phyloP scores from a whole-genome alignment of 2,797 vertebrate genomes.

The Tadarida brasiliensis region DNA sequence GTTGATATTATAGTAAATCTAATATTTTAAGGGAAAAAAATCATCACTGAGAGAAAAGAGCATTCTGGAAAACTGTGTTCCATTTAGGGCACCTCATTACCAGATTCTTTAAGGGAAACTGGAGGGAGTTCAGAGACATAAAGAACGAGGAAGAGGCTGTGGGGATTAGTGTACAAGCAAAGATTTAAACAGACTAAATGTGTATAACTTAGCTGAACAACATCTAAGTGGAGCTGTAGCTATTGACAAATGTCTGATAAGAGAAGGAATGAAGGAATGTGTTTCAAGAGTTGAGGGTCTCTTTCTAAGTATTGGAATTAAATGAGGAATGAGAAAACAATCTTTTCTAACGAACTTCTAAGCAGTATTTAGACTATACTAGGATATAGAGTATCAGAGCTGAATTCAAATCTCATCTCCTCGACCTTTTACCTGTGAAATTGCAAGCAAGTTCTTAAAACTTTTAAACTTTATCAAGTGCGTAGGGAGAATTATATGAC shows the following conservation, averaged over 20 bases:
- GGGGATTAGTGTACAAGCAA: slow-evolving; percentile 56
- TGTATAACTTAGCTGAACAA: slow-evolving; percentile 23
- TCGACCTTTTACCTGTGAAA: slow-evolving; percentile 2
- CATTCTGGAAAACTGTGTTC: slow-evolving; percentile 64
- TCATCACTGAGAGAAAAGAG: slow-evolving; percentile 56
- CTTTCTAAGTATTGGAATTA: slow-evolving; percentile 23
- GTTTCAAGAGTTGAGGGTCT: slow-evolving; percentile 39
- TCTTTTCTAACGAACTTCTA: not conserved
- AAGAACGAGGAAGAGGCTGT: slow-evolving; percentile 64
- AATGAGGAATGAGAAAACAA: slow-evolving; percentile 13
- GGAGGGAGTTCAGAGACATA: slow-evolving; percentile 59
- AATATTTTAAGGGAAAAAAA: slow-evolving; percentile 44
- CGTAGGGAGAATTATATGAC: not conserved
- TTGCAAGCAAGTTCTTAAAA: not conserved
- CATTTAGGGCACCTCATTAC: slow-evolving; percentile 64
- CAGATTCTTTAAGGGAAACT: slow-evolving; percentile 61
- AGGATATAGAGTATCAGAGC: not conserved
- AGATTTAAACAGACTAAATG: slow-evolving; percentile 54
- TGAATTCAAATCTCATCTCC: slow-evolving; percentile 4
- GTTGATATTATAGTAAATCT: slow-evolving; percentile 65
- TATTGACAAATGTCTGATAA: slow-evolving; percentile 51
- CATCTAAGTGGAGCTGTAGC: slow-evolving; percentile 38
- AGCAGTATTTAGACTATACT: not conserved
- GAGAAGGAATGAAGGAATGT: slow-evolving; percentile 22
- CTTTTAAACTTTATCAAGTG: not conserved